Evolutionary conservation across 2,888 invertebrate genomes (phyloP).

Genomic region (Leptarthrus brevirostris): DNA sequence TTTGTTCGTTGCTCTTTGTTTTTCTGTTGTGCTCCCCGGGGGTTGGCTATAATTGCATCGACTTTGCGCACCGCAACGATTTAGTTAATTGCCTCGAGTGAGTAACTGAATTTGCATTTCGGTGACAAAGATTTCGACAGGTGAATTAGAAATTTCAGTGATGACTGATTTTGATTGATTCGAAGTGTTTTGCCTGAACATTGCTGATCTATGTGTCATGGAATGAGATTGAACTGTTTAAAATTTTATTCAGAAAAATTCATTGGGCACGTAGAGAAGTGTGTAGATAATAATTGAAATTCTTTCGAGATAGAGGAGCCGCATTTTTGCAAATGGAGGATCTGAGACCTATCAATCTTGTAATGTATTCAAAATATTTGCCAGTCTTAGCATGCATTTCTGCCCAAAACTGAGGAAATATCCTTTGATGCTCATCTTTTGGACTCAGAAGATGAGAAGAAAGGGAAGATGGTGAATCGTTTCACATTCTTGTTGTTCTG

Average conservation of each 20-base stretch:
- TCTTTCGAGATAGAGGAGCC: no score
- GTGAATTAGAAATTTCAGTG: conserved; percentile 9
- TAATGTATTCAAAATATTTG: no score
- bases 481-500: no score
- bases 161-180: background rate
- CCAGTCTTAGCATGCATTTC: no score
- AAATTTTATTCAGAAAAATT: background rate
- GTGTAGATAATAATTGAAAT: no score
- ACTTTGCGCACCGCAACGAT: background rate
- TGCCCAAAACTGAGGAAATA: no score
- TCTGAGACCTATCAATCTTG: no score
- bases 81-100: background rate
- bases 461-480: no score
- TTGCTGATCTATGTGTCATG: background rate
- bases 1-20: background rate
- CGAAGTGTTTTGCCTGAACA: background rate
- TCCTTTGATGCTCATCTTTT: no score
- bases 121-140: conserved; percentile 31
- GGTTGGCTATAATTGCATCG: background rate
- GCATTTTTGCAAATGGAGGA: no score
- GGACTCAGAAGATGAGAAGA: no score
- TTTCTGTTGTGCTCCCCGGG: background rate
- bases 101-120: conserved; percentile 8
- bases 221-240: background rate
- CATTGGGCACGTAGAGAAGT: no score